Conservation (phyloP, 2,888 invertebrate species). For the Malthinus seriepunctatus region DNA sequence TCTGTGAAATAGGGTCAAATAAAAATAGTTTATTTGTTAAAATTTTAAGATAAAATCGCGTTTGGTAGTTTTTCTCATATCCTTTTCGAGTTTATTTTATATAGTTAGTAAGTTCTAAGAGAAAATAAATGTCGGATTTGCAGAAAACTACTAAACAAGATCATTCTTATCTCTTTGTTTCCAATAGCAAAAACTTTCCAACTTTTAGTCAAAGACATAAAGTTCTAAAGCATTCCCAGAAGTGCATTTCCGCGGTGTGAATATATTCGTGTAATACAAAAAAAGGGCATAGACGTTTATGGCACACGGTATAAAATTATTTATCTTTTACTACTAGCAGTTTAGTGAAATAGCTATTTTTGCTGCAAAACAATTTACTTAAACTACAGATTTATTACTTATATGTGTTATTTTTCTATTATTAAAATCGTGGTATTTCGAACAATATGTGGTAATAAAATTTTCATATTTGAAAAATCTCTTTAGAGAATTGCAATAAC, state of each 20-base stretch:
- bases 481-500: too few relatives aligned
- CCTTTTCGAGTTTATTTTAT: background rate
- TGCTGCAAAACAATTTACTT: conserved; percentile 5
- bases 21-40: too few relatives aligned
- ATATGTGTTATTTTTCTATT: background rate
- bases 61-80: background rate
- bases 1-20: too few relatives aligned
- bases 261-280: conserved; percentile 31
- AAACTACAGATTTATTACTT: background rate
- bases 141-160: conserved; percentile 19
- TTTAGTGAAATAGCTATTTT: conserved; percentile 1
- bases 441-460: too few relatives aligned
- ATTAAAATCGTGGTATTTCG: background rate
- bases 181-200: conserved; percentile 29
- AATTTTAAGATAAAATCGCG: too few relatives aligned
- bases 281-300: conserved; percentile 33
- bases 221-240: conserved; percentile 30
- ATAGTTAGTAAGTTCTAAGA: conserved; percentile 21
- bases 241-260: conserved; percentile 33
- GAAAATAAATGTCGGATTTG: conserved; percentile 22
- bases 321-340: conserved; percentile 24
- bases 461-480: too few relatives aligned
- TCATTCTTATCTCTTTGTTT: conserved; percentile 28
- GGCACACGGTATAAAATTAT: conserved; percentile 30
- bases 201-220: conserved; percentile 30